Evolutionary conservation across 1,140 invertebrate genomes (phyloP).

Genomic region (Leptonema lineaticorne): DNA sequence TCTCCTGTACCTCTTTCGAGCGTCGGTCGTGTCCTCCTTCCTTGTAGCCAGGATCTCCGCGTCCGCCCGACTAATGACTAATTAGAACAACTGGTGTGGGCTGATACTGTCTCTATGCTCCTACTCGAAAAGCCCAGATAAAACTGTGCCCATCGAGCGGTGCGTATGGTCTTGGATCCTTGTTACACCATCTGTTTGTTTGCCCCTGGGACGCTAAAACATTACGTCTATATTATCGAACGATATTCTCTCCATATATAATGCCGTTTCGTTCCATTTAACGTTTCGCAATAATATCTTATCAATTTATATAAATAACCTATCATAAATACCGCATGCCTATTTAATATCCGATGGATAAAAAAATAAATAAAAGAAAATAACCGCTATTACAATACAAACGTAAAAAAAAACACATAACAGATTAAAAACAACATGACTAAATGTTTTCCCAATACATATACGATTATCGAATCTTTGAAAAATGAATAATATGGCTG

Average conservation of each 20-base stretch:
- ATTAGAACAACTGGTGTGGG: slow-evolving; percentile 34
- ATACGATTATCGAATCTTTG: too few relatives aligned
- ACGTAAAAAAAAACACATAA: too few relatives aligned
- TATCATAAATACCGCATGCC: too few relatives aligned
- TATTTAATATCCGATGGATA: too few relatives aligned
- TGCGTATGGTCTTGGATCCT: slow-evolving; percentile 3
- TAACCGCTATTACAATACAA: too few relatives aligned
- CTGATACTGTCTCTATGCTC: slow-evolving; percentile 25
- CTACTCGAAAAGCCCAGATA: slow-evolving; percentile 5
- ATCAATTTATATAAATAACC: too few relatives aligned
- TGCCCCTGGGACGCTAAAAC: slow-evolving; percentile 15
- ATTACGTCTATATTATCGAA: slow-evolving; percentile 15
- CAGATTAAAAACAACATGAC: too few relatives aligned
- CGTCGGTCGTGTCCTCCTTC: slow-evolving; percentile 24
- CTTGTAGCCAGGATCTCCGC: slow-evolving; percentile 24
- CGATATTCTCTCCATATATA: not conserved
- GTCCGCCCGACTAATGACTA: slow-evolving; percentile 38
- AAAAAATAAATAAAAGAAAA: too few relatives aligned
- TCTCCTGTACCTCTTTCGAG: slow-evolving; percentile 20
- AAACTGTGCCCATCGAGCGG: slow-evolving; percentile 16
- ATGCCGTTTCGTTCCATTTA: not conserved
- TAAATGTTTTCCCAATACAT: too few relatives aligned
- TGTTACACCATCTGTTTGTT: slow-evolving; percentile 16
- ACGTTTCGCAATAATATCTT: not conserved
- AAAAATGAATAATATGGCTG: too few relatives aligned